These are phyloP conservation scores for Cyprinodon brontotheroides DNA, from an alignment of 2,113 vertebrate genomes.

Conservation along the genomic window DNA sequence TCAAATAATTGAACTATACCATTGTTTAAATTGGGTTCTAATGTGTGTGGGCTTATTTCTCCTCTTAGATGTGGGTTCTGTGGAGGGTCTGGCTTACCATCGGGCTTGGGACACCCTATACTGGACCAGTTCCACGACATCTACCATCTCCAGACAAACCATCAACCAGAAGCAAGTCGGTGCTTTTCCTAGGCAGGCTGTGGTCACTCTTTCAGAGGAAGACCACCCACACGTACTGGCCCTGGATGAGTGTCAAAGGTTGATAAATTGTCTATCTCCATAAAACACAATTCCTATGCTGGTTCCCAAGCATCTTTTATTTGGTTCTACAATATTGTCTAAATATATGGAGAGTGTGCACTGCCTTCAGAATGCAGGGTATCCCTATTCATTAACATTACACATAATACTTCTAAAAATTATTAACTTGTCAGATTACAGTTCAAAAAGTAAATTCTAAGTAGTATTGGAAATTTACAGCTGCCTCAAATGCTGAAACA, in stretches of 20 bases:
- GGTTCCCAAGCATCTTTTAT: background rate
- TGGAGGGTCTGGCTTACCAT: slow-evolving; percentile 96
- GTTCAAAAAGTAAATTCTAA: background rate
- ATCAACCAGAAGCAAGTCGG: slow-evolving; percentile 86
- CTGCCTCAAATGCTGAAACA: background rate
- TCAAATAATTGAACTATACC: background rate
- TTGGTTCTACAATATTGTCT: background rate
- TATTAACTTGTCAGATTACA: background rate
- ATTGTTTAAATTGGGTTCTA: background rate
- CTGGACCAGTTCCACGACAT: slow-evolving; percentile 97
- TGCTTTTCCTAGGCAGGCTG: slow-evolving; percentile 86
- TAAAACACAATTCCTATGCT: no score
- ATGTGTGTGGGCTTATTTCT: background rate
- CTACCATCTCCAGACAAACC: slow-evolving; percentile 91
- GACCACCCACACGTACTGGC: slow-evolving; percentile 93
- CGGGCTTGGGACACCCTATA: slow-evolving; percentile 94
- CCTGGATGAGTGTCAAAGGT: slow-evolving; percentile 93
- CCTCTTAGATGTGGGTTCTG: slow-evolving; percentile 90
- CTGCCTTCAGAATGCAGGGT: background rate
- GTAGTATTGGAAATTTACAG: background rate
- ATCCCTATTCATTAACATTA: background rate
- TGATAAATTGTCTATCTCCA: slow-evolving; percentile 22
- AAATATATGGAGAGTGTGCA: background rate
- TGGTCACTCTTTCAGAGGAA: slow-evolving; percentile 93
- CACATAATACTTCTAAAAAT: background rate